Evolutionary conservation across 1,140 invertebrate species (phyloP).

Genomic region (Drosophila lacteicornis): DNA sequence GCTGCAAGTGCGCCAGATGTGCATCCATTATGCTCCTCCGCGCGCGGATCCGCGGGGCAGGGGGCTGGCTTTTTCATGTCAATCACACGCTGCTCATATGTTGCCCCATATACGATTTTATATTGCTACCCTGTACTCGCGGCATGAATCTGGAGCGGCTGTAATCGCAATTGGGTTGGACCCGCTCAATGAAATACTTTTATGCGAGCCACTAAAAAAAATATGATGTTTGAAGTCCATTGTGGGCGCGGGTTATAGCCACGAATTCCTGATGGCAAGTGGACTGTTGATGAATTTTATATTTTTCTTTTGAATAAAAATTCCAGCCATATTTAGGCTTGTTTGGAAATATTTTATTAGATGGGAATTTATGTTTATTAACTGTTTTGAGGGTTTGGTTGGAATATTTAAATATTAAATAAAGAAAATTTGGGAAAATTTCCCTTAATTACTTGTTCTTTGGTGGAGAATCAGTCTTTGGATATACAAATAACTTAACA

Average conservation of each 20-base stretch:
- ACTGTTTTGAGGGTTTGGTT: too few species aligned
- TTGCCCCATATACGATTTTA: conserved; percentile 57
- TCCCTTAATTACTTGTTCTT: neutral
- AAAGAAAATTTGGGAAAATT: neutral
- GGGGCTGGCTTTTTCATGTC: conserved; percentile 64
- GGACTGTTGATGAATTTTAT: neutral
- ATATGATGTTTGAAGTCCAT: conserved; percentile 19
- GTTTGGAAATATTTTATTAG: neutral
- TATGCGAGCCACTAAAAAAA: conserved; percentile 24
- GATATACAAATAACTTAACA: too few species aligned
- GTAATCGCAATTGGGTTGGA: conserved; percentile 15
- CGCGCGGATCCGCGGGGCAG: neutral
- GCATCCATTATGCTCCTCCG: conserved; percentile 74
- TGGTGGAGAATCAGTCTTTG: rapidly evolving
- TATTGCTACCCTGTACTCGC: conserved; percentile 51
- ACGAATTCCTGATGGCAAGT: neutral
- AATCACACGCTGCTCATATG: conserved; percentile 80
- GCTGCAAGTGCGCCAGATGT: conserved; percentile 82
- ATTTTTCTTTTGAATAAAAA: neutral
- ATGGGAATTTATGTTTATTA: neutral
- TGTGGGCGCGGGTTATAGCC: neutral
- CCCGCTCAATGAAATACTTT: conserved; percentile 29
- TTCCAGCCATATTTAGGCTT: neutral
- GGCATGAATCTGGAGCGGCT: conserved; percentile 13
- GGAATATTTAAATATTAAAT: neutral